Conservation (phyloP, 2,888 invertebrate genomes). For the Steinernema carpocapsae region DNA sequence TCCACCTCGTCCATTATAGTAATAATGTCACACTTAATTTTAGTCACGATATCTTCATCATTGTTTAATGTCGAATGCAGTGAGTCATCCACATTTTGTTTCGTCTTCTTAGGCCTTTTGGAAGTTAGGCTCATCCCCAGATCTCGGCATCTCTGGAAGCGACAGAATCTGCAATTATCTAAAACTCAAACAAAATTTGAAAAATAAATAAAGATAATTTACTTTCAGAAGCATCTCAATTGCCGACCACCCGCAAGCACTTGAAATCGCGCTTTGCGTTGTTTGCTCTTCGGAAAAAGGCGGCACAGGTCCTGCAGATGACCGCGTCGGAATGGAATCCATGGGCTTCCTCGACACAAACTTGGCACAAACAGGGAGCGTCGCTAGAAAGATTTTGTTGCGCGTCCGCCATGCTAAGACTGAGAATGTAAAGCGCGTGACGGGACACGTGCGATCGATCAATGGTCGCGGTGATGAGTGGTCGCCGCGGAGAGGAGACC, state of each 20-base stretch:
- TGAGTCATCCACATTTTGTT: background rate
- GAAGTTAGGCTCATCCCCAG: background rate
- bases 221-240: constrained; percentile 36
- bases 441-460: too few species aligned
- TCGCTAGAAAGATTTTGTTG: background rate
- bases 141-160: background rate
- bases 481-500: too few species aligned
- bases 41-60: too few species aligned
- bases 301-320: constrained; percentile 23
- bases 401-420: too few species aligned
- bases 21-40: background rate
- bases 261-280: background rate
- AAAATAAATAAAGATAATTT: background rate
- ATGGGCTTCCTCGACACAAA: background rate
- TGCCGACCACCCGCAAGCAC: background rate
- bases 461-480: too few species aligned
- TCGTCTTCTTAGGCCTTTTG: background rate
- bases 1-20: background rate
- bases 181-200: background rate
- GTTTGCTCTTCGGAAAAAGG: constrained; percentile 32
- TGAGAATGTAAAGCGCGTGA: too few species aligned
- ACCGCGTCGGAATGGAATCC: background rate
- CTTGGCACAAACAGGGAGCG: background rate
- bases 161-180: background rate
- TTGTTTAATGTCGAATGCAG: too few species aligned